Evolutionary conservation across 2,113 vertebrate genomes (phyloP).

Genomic region (Xenopus laevis): DNA sequence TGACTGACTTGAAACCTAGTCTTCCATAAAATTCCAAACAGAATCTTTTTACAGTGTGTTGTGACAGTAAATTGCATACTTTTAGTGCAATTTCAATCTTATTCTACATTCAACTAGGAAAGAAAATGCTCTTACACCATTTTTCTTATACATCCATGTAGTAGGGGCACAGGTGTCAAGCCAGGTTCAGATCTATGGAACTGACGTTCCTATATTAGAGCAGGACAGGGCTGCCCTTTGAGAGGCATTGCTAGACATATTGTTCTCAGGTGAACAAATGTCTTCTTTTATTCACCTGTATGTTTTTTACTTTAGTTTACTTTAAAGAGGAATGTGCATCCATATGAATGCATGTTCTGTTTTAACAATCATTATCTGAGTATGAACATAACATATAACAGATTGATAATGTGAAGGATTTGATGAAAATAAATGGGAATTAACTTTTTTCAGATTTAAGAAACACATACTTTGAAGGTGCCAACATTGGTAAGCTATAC

Average conservation of each 20-base stretch:
- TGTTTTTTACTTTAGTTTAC: too few species aligned
- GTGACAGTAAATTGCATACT: constrained; percentile 10
- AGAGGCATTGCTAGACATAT: background rate
- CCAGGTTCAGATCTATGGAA: background rate
- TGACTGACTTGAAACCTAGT: constrained; percentile 13
- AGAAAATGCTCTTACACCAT: constrained; percentile 32
- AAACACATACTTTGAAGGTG: too few species aligned
- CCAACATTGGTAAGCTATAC: too few species aligned
- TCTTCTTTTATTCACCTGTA: background rate
- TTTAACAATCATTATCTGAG: too few species aligned
- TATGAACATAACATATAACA: too few species aligned
- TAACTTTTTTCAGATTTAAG: too few species aligned
- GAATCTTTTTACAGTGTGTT: background rate
- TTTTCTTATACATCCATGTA: background rate
- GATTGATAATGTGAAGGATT: too few species aligned
- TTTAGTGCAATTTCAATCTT: constrained; percentile 22
- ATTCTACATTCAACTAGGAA: constrained; percentile 22
- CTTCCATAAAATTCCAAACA: constrained; percentile 15
- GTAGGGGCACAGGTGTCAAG: background rate
- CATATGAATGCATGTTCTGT: too few species aligned
- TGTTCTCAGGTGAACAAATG: too few species aligned
- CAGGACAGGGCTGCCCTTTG: background rate
- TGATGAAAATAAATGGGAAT: too few species aligned
- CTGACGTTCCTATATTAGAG: background rate
- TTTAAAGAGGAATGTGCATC: background rate